Base-by-base conservation (phyloP, 2,113 vertebrate genomes). In the Zapornia atra region DNA sequence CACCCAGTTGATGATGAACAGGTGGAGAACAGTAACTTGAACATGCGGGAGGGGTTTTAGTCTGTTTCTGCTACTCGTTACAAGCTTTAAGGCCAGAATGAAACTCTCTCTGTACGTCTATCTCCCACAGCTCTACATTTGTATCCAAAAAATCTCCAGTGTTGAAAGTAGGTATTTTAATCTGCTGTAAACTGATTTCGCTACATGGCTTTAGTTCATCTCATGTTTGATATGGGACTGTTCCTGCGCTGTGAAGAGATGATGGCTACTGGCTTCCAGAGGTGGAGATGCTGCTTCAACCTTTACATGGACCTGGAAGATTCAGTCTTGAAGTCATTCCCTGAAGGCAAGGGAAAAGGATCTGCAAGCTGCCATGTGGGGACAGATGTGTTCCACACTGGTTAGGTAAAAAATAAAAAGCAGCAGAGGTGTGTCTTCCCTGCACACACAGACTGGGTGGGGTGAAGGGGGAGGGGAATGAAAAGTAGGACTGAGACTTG, bases 131-230 rank as follows among this genome's bases (percentile, higher is more conserved):
- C 42, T 44, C 42, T 44, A 44, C 15, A 48, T 48, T 11, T 48
- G 46, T 48, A 48, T 48, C 20, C 20, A 21, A 48, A 48, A 48
- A 48, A 48, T 48, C 46, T 48, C 46, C 46, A 48, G 46, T 48
- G 18, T 20, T 19, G 46, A 48, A 19, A 53, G 18, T 2, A 61
- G 53, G 4, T 59, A 44, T n/a, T 65, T 54, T 42, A 33, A 17
- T 42, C 25, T 12, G 38, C 53, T 59, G 57, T 20, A 14, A 81
- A 53, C 51, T 22, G 25, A 33, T 57, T 29, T 71, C 0, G 2
- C n/a, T 63, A 1, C 1, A 0, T 29, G 46, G 17, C 38, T 15
- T 28, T n/a, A 8, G 51, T 61, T 81, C 10, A 11, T 51, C 1
- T 6, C 0, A 20, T 2, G 1, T 68, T 93, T 68, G 34, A 75